phyloP scores from a whole-genome alignment of 2,113 vertebrate species.

The Zingel zingel region DNA sequence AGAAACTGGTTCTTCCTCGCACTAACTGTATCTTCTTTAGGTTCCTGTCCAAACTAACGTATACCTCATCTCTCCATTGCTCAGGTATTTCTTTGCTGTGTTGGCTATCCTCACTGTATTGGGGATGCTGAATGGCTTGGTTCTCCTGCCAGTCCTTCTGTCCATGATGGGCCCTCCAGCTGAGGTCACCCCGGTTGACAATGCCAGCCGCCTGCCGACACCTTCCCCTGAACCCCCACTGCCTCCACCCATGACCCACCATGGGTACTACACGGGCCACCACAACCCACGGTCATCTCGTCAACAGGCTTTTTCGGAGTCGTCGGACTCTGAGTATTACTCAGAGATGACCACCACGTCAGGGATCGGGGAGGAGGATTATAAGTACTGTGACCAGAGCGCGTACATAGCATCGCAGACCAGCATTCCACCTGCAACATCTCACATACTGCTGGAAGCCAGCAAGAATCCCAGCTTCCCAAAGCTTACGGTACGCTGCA shows the following conservation, averaged over 20 bases:
- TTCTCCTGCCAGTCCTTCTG: slow-evolving; percentile 94
- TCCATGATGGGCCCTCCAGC: slow-evolving; percentile 94
- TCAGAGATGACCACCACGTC: slow-evolving; percentile 86
- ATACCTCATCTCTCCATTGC: neutral
- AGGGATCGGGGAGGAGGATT: slow-evolving; percentile 83
- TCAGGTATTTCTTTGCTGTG: slow-evolving; percentile 97
- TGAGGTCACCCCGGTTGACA: slow-evolving; percentile 86
- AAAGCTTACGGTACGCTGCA: slow-evolving; percentile 84
- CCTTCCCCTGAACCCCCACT: slow-evolving; percentile 77
- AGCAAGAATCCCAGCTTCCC: slow-evolving; percentile 90
- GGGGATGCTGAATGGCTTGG: slow-evolving; percentile 95
- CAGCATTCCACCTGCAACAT: slow-evolving; percentile 63
- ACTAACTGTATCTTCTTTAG: neutral
- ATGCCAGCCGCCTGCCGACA: slow-evolving; percentile 74
- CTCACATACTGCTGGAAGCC: slow-evolving; percentile 88
- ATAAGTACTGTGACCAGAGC: slow-evolving; percentile 80
- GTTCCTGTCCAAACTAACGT: slow-evolving; percentile 10
- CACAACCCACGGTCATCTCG: slow-evolving; percentile 74
- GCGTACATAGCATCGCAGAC: slow-evolving; percentile 77
- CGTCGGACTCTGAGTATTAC: slow-evolving; percentile 87
- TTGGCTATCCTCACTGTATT: slow-evolving; percentile 93
- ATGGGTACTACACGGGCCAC: slow-evolving; percentile 84
- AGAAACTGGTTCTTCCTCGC: neutral
- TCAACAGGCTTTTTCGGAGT: slow-evolving; percentile 84
- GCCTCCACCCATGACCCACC: slow-evolving; percentile 84